Evolutionary conservation across 2,797 vertebrate species (phyloP).

Genomic region (Schizopygopsis malacanthus): DNA sequence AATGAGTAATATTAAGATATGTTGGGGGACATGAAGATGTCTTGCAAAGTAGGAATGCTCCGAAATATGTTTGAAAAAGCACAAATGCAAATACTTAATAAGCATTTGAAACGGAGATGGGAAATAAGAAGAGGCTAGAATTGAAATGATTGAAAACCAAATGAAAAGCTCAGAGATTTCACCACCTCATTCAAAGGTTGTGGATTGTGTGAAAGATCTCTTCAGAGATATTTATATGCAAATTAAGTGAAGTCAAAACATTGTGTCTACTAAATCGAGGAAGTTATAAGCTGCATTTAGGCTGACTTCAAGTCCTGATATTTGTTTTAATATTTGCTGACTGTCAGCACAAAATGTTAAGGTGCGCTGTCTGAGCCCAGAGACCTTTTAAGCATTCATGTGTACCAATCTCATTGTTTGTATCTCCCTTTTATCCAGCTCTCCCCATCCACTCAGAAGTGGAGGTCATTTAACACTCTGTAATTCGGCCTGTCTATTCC

Average conservation of each 20-base stretch:
- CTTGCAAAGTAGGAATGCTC: not conserved
- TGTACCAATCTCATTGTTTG: conserved; percentile 32
- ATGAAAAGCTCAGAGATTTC: not conserved
- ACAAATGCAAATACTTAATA: conserved; percentile 3
- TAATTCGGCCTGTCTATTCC: conserved; percentile 46
- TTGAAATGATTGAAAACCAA: conserved; percentile 15
- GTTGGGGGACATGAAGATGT: not conserved
- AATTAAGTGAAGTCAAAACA: conserved; percentile 1
- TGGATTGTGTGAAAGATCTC: not conserved
- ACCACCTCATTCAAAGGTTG: not conserved
- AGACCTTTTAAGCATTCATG: conserved; percentile 44
- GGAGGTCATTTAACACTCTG: conserved; percentile 43
- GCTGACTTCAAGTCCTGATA: not conserved
- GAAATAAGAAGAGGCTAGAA: conserved; percentile 1
- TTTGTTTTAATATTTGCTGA: conserved; percentile 25
- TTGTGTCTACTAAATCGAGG: conserved; percentile 1
- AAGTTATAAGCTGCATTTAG: conserved; percentile 12
- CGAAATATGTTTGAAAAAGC: not conserved
- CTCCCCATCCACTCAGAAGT: conserved; percentile 23
- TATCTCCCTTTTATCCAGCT: conserved; percentile 30
- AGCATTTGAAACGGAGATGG: not conserved
- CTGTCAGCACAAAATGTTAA: conserved; percentile 24
- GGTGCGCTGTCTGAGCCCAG: not conserved
- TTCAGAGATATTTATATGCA: conserved; percentile 19
- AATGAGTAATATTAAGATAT: not conserved